Evolutionary conservation across 2,888 invertebrate genomes (phyloP), one percentile per base, ranked within the genome.

Genomic region (Cataglyphis cursor): DNA sequence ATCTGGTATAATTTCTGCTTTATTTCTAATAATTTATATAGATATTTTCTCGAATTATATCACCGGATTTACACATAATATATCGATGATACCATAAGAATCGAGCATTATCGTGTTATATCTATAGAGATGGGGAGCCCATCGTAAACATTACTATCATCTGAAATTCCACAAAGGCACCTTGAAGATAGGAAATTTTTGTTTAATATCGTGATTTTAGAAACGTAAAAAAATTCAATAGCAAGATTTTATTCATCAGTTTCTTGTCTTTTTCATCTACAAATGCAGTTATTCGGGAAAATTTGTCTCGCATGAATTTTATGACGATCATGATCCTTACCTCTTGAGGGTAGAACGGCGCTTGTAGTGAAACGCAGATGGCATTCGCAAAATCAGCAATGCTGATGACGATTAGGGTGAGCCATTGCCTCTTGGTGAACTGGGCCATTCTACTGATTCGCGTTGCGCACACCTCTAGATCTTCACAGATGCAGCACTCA

Each of bases 341-440:
- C 96, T 98, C 98, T 92, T 96, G 96, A 0, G 98, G 98, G 94
- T 98, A 98, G 94, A 98, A 98, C 0, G 98, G 98, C 1, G 98
- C 98, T 93, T 98, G 98, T 1, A 98, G 95, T 0, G 98, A 97
- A 1, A 98, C 97, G 94, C 98, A 97, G 86, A 98, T 96, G 3
- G 98, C 98, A 93, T 97, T 97, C 92, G 97, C 97, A 95, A 98
- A 98, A 95, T 98, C 97, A 21, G 97, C 97, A 86, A 98, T 96
- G 41, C 97, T 97, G 93, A 98, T 97, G 68, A 97, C 97, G 57
- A 97, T 95, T 64, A 98, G 95, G 0, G 97, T 97, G 90, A 97
- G 95, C 97, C 97, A 97, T 95, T 98, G 98, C 92, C 97, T 95
- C 92, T 96, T 96, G 0, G 97, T 96, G 93, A 97, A 97, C 88